Evolutionary conservation across 2,113 vertebrate species (phyloP).

Genomic region (Struthidea cinerea): DNA sequence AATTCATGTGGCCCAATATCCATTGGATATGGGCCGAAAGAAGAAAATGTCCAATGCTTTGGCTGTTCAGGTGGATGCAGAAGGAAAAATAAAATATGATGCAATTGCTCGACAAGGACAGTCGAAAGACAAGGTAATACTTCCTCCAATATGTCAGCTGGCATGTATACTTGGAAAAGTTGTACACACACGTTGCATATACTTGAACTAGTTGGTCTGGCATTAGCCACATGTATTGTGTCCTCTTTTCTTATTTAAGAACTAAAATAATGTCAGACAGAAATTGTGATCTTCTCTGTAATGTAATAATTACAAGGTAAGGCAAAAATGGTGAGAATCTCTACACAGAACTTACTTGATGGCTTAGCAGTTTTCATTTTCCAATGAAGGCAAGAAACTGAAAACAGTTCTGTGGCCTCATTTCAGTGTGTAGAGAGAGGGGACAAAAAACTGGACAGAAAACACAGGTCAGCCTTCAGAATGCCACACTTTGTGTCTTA

Average conservation of each 20-base stretch:
- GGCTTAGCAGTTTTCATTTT: not conserved
- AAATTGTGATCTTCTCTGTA: not conserved
- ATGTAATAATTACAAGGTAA: not conserved
- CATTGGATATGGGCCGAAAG: constrained; percentile 95
- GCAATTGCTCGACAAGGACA: constrained; percentile 95
- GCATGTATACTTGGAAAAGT: not conserved
- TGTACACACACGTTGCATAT: not conserved
- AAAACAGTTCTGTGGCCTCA: not conserved
- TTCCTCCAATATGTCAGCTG: not conserved
- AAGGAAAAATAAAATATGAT: constrained; percentile 97
- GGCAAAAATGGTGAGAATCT: not conserved
- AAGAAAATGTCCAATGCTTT: constrained; percentile 94
- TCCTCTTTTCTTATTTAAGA: not conserved
- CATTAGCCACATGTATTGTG: not conserved
- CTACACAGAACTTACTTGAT: not conserved
- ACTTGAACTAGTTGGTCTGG: not conserved
- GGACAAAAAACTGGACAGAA: not conserved
- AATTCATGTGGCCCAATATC: constrained; percentile 96
- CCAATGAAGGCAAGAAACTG: not conserved
- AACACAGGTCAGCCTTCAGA: not conserved
- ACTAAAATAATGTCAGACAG: not conserved
- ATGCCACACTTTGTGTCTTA: not conserved
- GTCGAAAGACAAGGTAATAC: constrained; percentile 90
- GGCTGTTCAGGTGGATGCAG: constrained; percentile 94
- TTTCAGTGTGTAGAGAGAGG: not conserved